Evolutionary conservation across 2,888 invertebrate species (phyloP), one percentile per base, ranked within the genome.

Genomic region (Hecatera dysodea): DNA sequence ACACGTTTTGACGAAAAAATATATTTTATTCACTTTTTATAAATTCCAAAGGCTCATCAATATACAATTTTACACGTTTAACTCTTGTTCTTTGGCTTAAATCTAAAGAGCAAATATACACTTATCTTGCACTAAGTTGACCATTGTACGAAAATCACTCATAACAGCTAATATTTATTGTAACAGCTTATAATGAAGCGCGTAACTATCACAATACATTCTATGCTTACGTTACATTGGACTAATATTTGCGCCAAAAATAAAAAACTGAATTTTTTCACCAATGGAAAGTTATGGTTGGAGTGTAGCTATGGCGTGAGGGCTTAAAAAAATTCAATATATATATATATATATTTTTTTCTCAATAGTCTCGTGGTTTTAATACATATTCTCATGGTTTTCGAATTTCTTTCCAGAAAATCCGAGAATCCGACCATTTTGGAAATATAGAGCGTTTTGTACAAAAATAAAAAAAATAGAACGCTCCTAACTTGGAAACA

Each of bases 31-130:
- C 17, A 67, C 9, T 66, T 73, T 80, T 39, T 72, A 72, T 66
- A 72, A 66, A 80, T 66, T 72, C 53, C 66, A 82, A 80, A 74
- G 57, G 68, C 72, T 77, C 50, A 68, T 63, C 36, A 53, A 65
- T 56, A 62, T 61, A 57, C 61, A 79, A 39, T 52, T 74, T 55
- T 62, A 81, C 71, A 81, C 67, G 46, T 67, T 57, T 70, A 70
- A 72, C 56, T 81, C 27, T 77, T 83, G 74, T 86, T 86, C 87
- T 83, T 87, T 83, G 79, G 77, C 87, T 82, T 87, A 86, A 27
- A 83, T 71, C 78, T 87, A 87, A 74, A 67, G 39, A 80, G 67
- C 73, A 76, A 75, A 84, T 81, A 76, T 80, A 78, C 67, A 85
- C 61, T 50, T 66, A 71, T 59, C 73, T 82, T 78, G 65, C 72